phyloP scores from a whole-genome alignment of 92 coral and sea anemone genomes.

The Epizoanthus scotinus region DNA sequence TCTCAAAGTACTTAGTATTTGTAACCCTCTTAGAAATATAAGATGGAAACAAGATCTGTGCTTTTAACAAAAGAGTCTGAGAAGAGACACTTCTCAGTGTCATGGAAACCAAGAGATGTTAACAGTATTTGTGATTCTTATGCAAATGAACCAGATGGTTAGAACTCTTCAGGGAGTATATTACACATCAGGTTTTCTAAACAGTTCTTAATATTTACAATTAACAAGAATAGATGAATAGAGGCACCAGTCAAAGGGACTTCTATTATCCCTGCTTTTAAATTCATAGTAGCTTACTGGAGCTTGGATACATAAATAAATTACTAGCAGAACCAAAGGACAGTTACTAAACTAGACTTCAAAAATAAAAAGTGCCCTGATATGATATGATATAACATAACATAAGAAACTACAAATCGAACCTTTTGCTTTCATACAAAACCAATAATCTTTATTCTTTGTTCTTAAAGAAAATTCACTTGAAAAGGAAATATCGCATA shows the following conservation, averaged over 20 bases:
- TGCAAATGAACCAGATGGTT: slow-evolving; percentile 81
- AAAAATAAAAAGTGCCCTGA: neutral
- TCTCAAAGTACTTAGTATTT: slow-evolving; percentile 1
- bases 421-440: neutral
- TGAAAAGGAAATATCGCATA: slow-evolving; percentile 1
- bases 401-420: neutral
- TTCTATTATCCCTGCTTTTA: neutral
- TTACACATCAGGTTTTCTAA: slow-evolving; percentile 83
- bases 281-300: neutral
- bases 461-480: slow-evolving; percentile 10
- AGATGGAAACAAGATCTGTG: slow-evolving; percentile 46
- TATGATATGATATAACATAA: too few species aligned
- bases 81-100: slow-evolving; percentile 23
- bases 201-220: slow-evolving; percentile 82
- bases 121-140: slow-evolving; percentile 72
- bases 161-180: slow-evolving; percentile 73
- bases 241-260: slow-evolving; percentile 57
- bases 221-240: slow-evolving; percentile 64
- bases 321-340: neutral
- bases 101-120: slow-evolving; percentile 52
- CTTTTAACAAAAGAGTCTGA: slow-evolving; percentile 40
- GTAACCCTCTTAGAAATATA: slow-evolving; percentile 26
- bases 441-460: neutral
- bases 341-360: slow-evolving; percentile 10
- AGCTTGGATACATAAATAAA: slow-evolving; percentile 3